phyloP scores from a whole-genome alignment of 2,797 vertebrate species.

The Sebastes alutus region DNA sequence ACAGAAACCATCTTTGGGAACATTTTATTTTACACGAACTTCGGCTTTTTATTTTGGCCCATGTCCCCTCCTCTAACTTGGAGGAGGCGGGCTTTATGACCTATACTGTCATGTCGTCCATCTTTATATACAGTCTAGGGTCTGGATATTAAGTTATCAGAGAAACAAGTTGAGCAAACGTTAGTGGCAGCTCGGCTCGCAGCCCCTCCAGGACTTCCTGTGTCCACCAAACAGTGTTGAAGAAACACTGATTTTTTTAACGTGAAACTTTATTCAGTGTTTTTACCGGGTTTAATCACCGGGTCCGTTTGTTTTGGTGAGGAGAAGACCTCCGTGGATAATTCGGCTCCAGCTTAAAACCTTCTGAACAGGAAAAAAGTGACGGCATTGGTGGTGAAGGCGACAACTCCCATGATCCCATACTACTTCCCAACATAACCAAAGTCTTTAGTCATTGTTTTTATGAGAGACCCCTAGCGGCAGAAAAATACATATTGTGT shows the following conservation, averaged over 20 bases:
- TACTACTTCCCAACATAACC: neutral
- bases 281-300: neutral
- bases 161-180: no score
- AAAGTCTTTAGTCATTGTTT: neutral
- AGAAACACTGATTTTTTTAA: neutral
- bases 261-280: neutral
- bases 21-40: no score
- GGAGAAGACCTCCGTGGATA: neutral
- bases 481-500: neutral
- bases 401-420: neutral
- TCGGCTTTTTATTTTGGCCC: no score
- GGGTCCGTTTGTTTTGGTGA: neutral
- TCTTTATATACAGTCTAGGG: no score
- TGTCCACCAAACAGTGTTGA: no score
- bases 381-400: neutral
- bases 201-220: no score
- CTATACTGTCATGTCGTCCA: no score
- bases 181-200: no score
- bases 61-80: no score
- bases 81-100: no score
- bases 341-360: neutral
- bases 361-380: neutral
- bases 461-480: neutral
- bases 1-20: no score
- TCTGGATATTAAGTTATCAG: no score